Conservation (phyloP, 2,113 vertebrate genomes). For the Poicephalus meyeri region DNA sequence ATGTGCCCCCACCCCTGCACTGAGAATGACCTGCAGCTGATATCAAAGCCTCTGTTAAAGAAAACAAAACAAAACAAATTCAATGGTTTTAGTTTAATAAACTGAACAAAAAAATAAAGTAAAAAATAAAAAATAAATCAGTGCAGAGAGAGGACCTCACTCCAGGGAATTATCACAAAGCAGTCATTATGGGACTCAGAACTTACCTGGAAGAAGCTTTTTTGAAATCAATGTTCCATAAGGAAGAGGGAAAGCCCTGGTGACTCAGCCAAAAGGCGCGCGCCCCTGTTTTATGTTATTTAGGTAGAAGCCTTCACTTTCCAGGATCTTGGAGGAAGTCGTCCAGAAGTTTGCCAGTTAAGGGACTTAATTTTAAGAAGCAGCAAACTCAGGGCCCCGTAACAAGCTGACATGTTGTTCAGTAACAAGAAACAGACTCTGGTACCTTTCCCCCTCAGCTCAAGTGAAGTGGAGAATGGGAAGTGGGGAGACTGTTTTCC, state of each 20-base stretch:
- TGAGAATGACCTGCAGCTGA: constrained; percentile 81
- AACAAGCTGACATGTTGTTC: constrained; percentile 78
- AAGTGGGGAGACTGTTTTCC: constrained; percentile 72
- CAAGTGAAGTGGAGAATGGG: constrained; percentile 56
- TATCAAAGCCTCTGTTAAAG: constrained; percentile 83
- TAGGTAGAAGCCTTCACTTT: constrained; percentile 85
- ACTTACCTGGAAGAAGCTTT: constrained; percentile 84
- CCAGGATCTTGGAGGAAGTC: constrained; percentile 85
- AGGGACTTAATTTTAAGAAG: constrained; percentile 74
- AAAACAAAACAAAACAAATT: constrained; percentile 84
- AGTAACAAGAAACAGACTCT: constrained; percentile 90
- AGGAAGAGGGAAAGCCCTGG: constrained; percentile 84
- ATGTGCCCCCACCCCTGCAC: constrained; percentile 80
- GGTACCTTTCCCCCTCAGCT: constrained; percentile 75
- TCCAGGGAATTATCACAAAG: constrained; percentile 68
- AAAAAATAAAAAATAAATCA: constrained; percentile 56
- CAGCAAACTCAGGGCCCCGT: constrained; percentile 84
- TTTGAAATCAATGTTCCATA: constrained; percentile 82
- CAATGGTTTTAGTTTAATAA: constrained; percentile 79
- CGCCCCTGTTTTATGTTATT: constrained; percentile 81
- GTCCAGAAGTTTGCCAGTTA: constrained; percentile 83
- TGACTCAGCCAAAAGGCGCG: constrained; percentile 84
- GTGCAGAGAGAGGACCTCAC: constrained; percentile 74
- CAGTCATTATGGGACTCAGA: constrained; percentile 70
- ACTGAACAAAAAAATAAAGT: constrained; percentile 55